Percentiles rank a stretch among this genome's conserved stretches.
phyloP scores from a whole-genome alignment of 2,113 vertebrate species.

The Amia ocellicauda region DNA sequence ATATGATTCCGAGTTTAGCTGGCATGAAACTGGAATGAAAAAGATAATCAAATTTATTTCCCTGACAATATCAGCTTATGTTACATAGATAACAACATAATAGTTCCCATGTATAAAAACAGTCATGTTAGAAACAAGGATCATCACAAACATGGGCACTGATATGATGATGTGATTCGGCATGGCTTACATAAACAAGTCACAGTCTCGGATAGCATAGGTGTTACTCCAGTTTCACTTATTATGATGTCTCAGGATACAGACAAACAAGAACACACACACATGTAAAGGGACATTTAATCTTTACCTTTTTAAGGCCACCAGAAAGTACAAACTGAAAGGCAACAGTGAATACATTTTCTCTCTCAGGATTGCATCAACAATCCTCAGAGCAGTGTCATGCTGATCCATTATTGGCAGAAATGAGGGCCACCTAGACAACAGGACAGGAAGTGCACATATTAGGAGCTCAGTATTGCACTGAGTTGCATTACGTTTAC shows the following conservation, averaged over 20 bases:
- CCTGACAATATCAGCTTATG: too few species aligned
- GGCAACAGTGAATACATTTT: conserved; percentile 53
- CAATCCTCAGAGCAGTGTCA: conserved; percentile 56
- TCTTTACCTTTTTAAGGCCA: conserved; percentile 21
- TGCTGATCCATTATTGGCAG: conserved; percentile 60
- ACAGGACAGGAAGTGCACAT: background rate
- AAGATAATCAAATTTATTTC: too few species aligned
- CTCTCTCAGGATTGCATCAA: conserved; percentile 58
- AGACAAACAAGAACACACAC: background rate
- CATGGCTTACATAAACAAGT: too few species aligned
- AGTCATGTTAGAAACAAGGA: too few species aligned
- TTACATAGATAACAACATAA: too few species aligned
- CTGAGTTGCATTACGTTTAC: too few species aligned
- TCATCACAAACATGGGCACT: too few species aligned
- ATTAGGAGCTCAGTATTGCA: too few species aligned
- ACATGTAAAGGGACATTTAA: background rate
- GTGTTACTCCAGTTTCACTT: too few species aligned
- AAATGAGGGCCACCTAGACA: conserved; percentile 50
- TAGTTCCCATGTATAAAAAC: too few species aligned
- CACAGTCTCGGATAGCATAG: too few species aligned
- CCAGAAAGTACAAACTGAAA: rapidly evolving
- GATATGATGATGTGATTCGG: background rate
- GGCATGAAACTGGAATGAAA: conserved; percentile 29
- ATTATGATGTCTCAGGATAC: too few species aligned
- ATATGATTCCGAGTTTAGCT: conserved; percentile 35